Evolutionary conservation across 2,888 invertebrate genomes (phyloP).

Genomic region (Pachycephus smyrnensis): DNA sequence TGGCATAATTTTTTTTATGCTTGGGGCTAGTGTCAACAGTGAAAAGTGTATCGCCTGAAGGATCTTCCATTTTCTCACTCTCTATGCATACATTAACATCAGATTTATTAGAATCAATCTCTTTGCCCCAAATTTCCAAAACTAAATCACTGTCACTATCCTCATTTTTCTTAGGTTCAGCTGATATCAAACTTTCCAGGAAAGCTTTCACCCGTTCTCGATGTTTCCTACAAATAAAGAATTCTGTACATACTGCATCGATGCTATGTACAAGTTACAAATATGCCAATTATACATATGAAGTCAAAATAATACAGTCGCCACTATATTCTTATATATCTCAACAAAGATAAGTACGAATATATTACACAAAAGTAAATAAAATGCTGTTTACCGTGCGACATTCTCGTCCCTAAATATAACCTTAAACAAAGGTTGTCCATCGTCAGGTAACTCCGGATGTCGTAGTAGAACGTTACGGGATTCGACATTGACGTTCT

Average conservation of each 20-base stretch:
- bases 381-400: constrained; percentile 47
- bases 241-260: not conserved
- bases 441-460: not conserved
- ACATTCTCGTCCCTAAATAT: constrained; percentile 52
- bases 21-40: constrained; percentile 68
- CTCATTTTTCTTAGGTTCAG: constrained; percentile 24
- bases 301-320: not conserved
- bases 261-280: not conserved
- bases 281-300: not conserved
- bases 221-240: constrained; percentile 43
- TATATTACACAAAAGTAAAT: constrained; percentile 6
- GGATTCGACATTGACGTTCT: constrained; percentile 12
- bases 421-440: constrained; percentile 54
- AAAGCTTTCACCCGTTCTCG: constrained; percentile 42
- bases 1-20: constrained; percentile 52
- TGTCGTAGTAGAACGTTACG: not conserved
- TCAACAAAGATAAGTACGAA: constrained; percentile 14
- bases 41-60: constrained; percentile 55
- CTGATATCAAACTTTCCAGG: constrained; percentile 35
- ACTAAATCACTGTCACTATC: constrained; percentile 40
- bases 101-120: constrained; percentile 24
- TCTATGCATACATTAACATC: constrained; percentile 21
- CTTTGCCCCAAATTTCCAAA: constrained; percentile 55
- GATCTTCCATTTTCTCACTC: constrained; percentile 24
- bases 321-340: not conserved